Evolutionary conservation across 2,888 invertebrate genomes (phyloP), one percentile per base, ranked within the genome.

Genomic region (Cyclophora punctaria): DNA sequence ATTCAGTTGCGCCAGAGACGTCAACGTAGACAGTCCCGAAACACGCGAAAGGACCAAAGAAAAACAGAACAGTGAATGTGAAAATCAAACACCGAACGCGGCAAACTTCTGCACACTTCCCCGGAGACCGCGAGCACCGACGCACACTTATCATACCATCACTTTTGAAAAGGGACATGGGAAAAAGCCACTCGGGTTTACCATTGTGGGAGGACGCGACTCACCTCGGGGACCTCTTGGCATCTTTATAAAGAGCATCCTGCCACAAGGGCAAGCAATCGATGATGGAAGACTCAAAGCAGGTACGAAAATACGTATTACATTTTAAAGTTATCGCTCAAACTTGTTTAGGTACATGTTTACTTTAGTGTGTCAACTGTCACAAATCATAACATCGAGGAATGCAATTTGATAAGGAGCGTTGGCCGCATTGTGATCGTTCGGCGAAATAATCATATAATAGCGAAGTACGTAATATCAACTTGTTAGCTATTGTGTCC

Each of bases 151-250:
- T 65, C 92, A 93, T 60, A 94, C 94, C 0, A 92, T 94, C 20
- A 91, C 93, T 4, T 92, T 93, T 68, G 93, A 94, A 72, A 96
- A 96, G 71, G 96, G 95, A 1, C 91, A 92, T 5, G 94, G 95
- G 2, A 94, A 94, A 73, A 96, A 95, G 79, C 94, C 94, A 0
- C 89, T 96, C 40, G 96, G 96, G n/a, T 96, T 96, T 75, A 96
- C 95, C 6, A 95, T 96, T 62, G 96, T 96, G 3, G 96, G 96
- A 44, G 96, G 96, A 46, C 90, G 93, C 52, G 96, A 96, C 75
- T 95, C 95, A 41, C 94, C 95, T 2, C 92, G 94, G 73, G 96
- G 95, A 51, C 93, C 93, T 56, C 91, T 96, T 72, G 96, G 96
- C 45, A 96, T 96, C 73, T 96, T 94, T 78, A 93, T 96, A 62